These are phyloP conservation scores for Isoperla grammatica DNA, from an alignment of 2,888 invertebrate genomes.

Conservation along the genomic window DNA sequence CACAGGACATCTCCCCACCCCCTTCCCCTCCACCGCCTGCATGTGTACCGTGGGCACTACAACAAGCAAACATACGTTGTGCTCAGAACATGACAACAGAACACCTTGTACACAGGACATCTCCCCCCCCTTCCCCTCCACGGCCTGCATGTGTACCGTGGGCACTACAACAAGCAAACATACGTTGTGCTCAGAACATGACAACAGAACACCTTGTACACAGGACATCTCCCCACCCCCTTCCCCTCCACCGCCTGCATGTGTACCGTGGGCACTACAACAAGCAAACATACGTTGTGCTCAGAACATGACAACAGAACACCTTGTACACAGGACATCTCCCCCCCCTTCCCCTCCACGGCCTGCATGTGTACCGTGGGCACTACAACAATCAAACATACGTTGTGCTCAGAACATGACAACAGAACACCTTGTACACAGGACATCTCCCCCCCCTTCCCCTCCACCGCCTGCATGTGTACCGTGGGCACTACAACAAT, in stretches of 20 bases:
- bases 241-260: conserved; percentile 84
- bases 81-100: too few species aligned
- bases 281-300: conserved; percentile 35
- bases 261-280: conserved; percentile 68
- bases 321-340: conserved; percentile 89
- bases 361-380: conserved; percentile 78
- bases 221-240: conserved; percentile 80
- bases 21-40: conserved; percentile 82
- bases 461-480: conserved; percentile 82
- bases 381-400: conserved; percentile 49
- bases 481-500: conserved; percentile 62
- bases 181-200: not conserved
- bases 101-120: conserved; percentile 88
- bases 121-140: conserved; percentile 81
- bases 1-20: conserved; percentile 81
- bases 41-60: conserved; percentile 72
- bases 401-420: too few species aligned
- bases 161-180: conserved; percentile 53
- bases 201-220: conserved; percentile 91
- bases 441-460: conserved; percentile 78
- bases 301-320: too few species aligned
- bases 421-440: conserved; percentile 92
- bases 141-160: conserved; percentile 77
- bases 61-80: conserved; percentile 38
- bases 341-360: conserved; percentile 81